These are phyloP conservation scores for Oreochromis spilurus DNA, from an alignment of 2,113 vertebrate genomes.

Conservation along the genomic window DNA sequence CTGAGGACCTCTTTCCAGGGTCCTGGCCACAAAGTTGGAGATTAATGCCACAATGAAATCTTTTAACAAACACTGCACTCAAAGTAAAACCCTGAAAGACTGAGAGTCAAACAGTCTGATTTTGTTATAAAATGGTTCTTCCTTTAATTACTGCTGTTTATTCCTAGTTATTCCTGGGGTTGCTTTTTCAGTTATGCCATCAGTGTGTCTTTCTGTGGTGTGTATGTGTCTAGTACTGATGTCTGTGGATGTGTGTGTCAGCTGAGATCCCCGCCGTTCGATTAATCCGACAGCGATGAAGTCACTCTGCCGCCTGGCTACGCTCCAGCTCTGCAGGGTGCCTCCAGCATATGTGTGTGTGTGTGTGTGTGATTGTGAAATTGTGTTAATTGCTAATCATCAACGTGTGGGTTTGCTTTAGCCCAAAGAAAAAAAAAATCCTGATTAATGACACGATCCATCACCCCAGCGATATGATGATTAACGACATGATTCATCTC, in stretches of 20 bases:
- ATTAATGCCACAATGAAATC: neutral
- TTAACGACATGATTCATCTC: conserved; percentile 66
- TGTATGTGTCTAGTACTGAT: neutral
- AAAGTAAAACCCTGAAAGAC: neutral
- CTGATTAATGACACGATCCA: conserved; percentile 66
- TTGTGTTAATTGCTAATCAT: conserved; percentile 63
- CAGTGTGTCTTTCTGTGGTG: neutral
- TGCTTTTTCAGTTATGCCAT: neutral
- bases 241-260: neutral
- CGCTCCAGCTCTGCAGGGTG: conserved; percentile 37
- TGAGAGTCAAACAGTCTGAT: neutral
- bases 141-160: neutral
- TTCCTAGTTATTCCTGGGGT: neutral
- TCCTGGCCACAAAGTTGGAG: neutral
- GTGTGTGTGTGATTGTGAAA: neutral
- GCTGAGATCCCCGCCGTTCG: conserved; percentile 36
- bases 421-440: conserved; percentile 3
- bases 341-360: conserved; percentile 4
- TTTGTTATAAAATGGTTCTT: neutral
- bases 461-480: conserved; percentile 63
- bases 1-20: neutral
- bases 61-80: neutral
- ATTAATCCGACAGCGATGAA: conserved; percentile 48
- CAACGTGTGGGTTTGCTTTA: conserved; percentile 50
- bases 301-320: conserved; percentile 44